Percentiles rank a stretch among this genome's conserved stretches.
phyloP scores from a whole-genome alignment of 2,888 invertebrate species.

The Caenorhabditis imperialis region DNA sequence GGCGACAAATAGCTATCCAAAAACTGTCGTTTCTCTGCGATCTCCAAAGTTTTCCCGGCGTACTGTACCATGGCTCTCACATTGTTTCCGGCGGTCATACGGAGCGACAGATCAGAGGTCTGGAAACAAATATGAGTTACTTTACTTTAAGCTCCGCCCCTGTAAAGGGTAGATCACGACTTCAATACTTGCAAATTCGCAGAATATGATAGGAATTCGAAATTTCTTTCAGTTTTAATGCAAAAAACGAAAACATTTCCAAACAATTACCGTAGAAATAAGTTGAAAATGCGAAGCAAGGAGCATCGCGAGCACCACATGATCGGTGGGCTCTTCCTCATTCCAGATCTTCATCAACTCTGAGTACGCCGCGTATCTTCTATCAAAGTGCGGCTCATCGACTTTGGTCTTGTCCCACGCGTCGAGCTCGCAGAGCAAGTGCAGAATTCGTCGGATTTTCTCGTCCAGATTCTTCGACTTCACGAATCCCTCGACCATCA shows the following conservation, averaged over 20 bases:
- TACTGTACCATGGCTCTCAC: conserved; percentile 52
- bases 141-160: too few relatives aligned
- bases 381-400: conserved; percentile 93
- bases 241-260: neutral
- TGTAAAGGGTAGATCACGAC: too few relatives aligned
- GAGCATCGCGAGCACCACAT: conserved; percentile 46
- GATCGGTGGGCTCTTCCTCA: conserved; percentile 15
- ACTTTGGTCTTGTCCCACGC: conserved; percentile 90
- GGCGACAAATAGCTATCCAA: conserved; percentile 36
- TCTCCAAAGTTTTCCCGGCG: conserved; percentile 31
- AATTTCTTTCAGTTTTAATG: too few relatives aligned
- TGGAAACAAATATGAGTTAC: conserved; percentile 28
- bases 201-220: too few relatives aligned
- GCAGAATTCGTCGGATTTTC: conserved; percentile 28
- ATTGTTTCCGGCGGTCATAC: conserved; percentile 60
- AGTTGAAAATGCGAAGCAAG: conserved; percentile 51
- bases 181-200: too few relatives aligned
- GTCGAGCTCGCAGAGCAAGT: conserved; percentile 83
- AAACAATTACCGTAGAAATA: conserved; percentile 39
- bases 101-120: conserved; percentile 66
- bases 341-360: conserved; percentile 81
- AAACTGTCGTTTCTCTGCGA: conserved; percentile 29
- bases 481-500: conserved; percentile 54
- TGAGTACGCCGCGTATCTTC: conserved; percentile 85
- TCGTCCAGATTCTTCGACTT: conserved; percentile 40